Base-by-base conservation (phyloP, 2,888 invertebrate genomes). In the Harpalus rubripes region DNA sequence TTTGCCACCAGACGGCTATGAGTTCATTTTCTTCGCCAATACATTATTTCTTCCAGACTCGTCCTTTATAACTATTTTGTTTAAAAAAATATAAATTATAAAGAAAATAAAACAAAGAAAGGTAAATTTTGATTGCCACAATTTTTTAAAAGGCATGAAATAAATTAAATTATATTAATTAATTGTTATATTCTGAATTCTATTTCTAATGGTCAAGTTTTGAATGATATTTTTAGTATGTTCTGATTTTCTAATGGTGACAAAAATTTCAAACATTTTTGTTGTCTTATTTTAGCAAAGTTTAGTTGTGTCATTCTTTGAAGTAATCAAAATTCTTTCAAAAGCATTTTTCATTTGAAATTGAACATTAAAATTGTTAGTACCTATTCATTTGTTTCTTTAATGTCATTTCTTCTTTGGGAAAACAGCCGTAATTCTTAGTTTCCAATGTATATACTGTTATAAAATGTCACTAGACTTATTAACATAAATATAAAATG, bases 401-500 rank as follows among this genome's bases (percentile, higher is more conserved):
- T 32, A 32, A 32, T 32, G 32, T 32, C 32, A 32, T 32, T 32
- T 32, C 22, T 44, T 44, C 44, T 52, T 52, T 52, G 44, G 44
- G 44, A 52, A 52, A 52, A 12, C 44, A 12, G 44, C 12, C 8
- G 10, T 5, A 22, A 63, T 63, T 63, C 26, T 22, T 22, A 22
- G 22, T 18, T 63, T 63, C 63, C 18, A 22, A 8, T 63, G 63
- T 63, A 63, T 10, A 63, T 63, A 63, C 26, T 26, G 26, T 63
- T 41, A 52, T 10, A 18, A 41, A 41, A 44, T 74, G 26, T 68
- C 22, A 63, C n/a, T 74, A 74, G 41, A 41, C 16, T 44, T 44
- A 16, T 74, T 74, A 74, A 74, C 72, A 68, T n/a, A 68, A 65
- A 32, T 32, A 26, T 63, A 39, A 74, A 22, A 22, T 22, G 22